Percentiles rank a stretch among this genome's conserved stretches.
Conservation (phyloP, 2,888 invertebrate species). For the Cerastoderma edule region DNA sequence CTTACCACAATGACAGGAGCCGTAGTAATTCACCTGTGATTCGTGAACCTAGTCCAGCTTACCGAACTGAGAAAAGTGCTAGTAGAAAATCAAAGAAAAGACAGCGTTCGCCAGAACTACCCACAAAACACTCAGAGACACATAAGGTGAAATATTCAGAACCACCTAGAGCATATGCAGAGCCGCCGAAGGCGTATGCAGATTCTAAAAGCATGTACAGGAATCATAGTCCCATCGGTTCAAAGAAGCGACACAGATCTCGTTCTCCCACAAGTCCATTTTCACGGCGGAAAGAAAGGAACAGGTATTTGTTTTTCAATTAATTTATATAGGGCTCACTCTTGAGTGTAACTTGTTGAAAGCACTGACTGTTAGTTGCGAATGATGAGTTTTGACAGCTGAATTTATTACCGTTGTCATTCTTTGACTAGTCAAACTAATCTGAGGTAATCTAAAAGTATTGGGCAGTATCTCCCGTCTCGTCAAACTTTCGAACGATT, state of each 20-base stretch:
- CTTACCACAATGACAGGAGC: constrained; percentile 70
- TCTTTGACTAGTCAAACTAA: too few relatives aligned
- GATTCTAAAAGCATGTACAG: constrained; percentile 58
- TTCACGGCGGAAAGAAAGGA: constrained; percentile 56
- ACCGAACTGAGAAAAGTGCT: constrained; percentile 57
- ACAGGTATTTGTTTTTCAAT: constrained; percentile 57
- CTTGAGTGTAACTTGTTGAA: too few relatives aligned
- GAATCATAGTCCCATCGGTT: constrained; percentile 64
- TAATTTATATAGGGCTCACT: too few relatives aligned
- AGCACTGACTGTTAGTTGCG: too few relatives aligned
- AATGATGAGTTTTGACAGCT: too few relatives aligned
- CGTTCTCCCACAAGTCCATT: constrained; percentile 68
- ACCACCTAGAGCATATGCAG: constrained; percentile 68
- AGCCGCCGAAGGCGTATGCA: constrained; percentile 75
- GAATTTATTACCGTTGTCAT: too few relatives aligned
- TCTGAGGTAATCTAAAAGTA: too few relatives aligned
- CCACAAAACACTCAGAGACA: constrained; percentile 39
- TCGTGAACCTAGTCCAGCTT: constrained; percentile 65
- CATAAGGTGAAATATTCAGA: constrained; percentile 28
- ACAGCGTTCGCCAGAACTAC: constrained; percentile 56
- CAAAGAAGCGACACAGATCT: constrained; percentile 73
- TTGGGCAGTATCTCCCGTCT: too few relatives aligned
- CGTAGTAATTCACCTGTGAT: constrained; percentile 74
- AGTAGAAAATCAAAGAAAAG: constrained; percentile 69
- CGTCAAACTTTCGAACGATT: too few relatives aligned